These are phyloP conservation scores for Lypha dubia DNA, from an alignment of 2,888 invertebrate species.

Conservation along the genomic window DNA sequence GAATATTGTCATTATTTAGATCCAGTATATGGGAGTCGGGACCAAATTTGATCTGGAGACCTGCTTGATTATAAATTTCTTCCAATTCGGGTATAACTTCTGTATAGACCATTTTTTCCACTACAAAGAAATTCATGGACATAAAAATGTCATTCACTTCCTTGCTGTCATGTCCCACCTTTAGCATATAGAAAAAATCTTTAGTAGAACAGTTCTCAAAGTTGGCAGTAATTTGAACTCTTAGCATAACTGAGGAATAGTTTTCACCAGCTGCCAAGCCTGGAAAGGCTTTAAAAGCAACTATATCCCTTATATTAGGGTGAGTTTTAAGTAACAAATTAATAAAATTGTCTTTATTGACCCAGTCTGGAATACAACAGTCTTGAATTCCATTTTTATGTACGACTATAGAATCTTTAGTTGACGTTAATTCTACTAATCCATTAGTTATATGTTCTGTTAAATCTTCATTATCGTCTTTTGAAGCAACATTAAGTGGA, in stretches of 20 bases:
- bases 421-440: background rate
- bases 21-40: slow-evolving; percentile 74
- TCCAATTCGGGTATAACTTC: slow-evolving; percentile 77
- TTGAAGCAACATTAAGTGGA: background rate
- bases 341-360: slow-evolving; percentile 75
- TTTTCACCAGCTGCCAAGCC: slow-evolving; percentile 78
- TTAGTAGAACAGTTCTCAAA: slow-evolving; percentile 65
- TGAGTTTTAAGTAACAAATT: slow-evolving; percentile 73
- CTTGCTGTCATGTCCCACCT: slow-evolving; percentile 76
- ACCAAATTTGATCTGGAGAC: slow-evolving; percentile 72
- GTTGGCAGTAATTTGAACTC: slow-evolving; percentile 75
- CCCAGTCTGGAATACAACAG: slow-evolving; percentile 75
- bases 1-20: slow-evolving; percentile 71
- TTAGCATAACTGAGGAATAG: slow-evolving; percentile 78
- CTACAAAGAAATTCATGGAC: slow-evolving; percentile 75
- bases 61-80: slow-evolving; percentile 75
- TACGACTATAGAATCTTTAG: background rate
- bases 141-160: slow-evolving; percentile 74
- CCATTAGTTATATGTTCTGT: background rate
- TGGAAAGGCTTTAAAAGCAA: slow-evolving; percentile 73
- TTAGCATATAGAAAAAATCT: slow-evolving; percentile 77
- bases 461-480: background rate
- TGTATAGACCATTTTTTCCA: slow-evolving; percentile 75
- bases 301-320: slow-evolving; percentile 73
- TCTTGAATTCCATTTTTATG: background rate